Base-by-base conservation (phyloP, 2,797 vertebrate genomes). In the Leptodactylus fallax region DNA sequence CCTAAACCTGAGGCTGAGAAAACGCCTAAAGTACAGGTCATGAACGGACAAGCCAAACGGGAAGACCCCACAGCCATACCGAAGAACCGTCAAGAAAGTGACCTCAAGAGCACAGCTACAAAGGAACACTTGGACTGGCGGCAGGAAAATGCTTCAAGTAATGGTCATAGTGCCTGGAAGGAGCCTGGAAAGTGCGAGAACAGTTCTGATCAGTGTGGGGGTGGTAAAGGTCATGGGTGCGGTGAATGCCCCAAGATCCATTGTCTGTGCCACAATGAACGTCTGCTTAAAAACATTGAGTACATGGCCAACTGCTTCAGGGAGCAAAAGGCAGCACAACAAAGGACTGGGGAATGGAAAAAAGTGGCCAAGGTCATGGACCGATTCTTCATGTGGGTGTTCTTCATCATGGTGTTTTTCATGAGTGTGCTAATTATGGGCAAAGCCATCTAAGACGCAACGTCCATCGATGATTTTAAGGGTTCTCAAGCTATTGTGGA, bases 311-410 rank as follows among this genome's bases (percentile, higher is more conserved):
- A 61, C 90, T 96, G 95, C 27, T 97, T 96, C 91, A 94, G 94
- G 0, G 96, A 95, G 65, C 96, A 98, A 92, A 92, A 94, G 51
- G 93, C 92, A 0, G 92, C 94, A 0, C 96, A 97, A 92, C 92
- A 90, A 79, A 94, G 94, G 81, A 92, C 93, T 0, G 93, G 94
- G 0, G 96, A 99, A 92, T 98, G 97, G 97, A 97, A 96, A 92
- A 97, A 94, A 90, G 94, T 98, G 53, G 96, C 97, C 90, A 97
- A 96, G 85, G 97, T 98, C 74, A 95, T 98, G 96, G 97, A 98
- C 81, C 96, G 96, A 19, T 97, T 97, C 93, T 97, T 98, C 93
- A 96, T 98, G 96, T 97, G 96, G 95, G 90, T 97, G 85, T 99
- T 98, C 93, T 97, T 98, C 92, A 92, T 96, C 92, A 96, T 98